Base-by-base conservation (phyloP, 2,888 invertebrate genomes). In the Tiphia femorata region DNA sequence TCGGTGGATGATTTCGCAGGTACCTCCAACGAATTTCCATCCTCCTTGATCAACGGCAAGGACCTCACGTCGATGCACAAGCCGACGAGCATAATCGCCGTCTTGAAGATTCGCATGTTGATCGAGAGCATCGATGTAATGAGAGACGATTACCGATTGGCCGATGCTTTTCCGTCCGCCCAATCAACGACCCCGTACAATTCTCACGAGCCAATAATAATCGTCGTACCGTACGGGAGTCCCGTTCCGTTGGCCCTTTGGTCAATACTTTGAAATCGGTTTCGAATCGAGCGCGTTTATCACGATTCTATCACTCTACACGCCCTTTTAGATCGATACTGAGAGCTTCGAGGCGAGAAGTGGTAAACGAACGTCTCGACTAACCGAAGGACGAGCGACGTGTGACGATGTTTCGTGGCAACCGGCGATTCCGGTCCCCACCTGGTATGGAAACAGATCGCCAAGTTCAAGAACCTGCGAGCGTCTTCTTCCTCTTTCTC, bases 101-200 rank as follows among this genome's bases (percentile, higher is more conserved):
- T 72, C 58, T 78, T 75, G 62, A 81, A 79, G 30, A 81, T 62
- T 38, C 76, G 66, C 79, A 77, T 78, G 58, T 80, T 80, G 63
- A 78, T 79, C 60, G 68, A 62, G 53, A 64, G 47, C 57, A 68
- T 69, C 47, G 68, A 57, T 60, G 21, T 55, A 41, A n/a, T n/a
- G n/a, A n/a, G 27, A 16, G 29, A 21, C 37, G n/a, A 4, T 25
- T 33, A 33, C 7, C 21, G 12, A 52, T 35, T 35, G 17, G 14
- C 23, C 8, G 8, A 17, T 19, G 5, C 6, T 21, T n/a, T 8
- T 46, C 40, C 23, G 8, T 25, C 27, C 29, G 27, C 21, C 30
- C 7, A 20, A 17, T 7, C 10, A 30, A 10, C n/a, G 14, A 41
- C n/a, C n/a, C n/a, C n/a, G n/a, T n/a, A n/a, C n/a, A n/a, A n/a